These are phyloP conservation scores for Brenthis hecate DNA, from an alignment of 2,888 invertebrate species.

Conservation along the genomic window DNA sequence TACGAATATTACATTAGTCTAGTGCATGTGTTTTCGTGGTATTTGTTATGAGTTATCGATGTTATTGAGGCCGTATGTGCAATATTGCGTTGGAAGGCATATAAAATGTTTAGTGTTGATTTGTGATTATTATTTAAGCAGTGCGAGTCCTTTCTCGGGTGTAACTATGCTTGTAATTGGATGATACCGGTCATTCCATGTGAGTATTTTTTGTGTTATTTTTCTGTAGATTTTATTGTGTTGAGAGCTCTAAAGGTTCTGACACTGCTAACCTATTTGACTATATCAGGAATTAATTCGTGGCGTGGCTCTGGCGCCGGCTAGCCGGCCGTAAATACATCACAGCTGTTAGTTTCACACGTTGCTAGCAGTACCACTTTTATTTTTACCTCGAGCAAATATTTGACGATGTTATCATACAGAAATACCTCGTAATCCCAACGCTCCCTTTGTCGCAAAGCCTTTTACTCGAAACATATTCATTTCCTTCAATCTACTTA, in stretches of 20 bases:
- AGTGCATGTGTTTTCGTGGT: constrained; percentile 74
- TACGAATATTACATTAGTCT: constrained; percentile 60
- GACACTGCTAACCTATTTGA: constrained; percentile 70
- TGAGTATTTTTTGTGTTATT: constrained; percentile 59
- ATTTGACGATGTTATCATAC: constrained; percentile 16
- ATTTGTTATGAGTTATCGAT: constrained; percentile 73
- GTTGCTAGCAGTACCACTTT: constrained; percentile 30
- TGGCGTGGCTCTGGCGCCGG: constrained; percentile 54
- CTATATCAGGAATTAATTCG: constrained; percentile 57
- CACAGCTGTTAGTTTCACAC: constrained; percentile 55
- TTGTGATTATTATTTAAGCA: constrained; percentile 80
- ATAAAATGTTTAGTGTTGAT: constrained; percentile 78
- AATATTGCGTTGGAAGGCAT: constrained; percentile 71
- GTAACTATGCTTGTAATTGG: constrained; percentile 75
- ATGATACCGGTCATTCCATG: constrained; percentile 74
- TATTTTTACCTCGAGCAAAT: constrained; percentile 6
- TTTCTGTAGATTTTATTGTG: constrained; percentile 41
- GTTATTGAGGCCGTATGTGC: constrained; percentile 72
- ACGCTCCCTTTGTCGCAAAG: constrained; percentile 1
- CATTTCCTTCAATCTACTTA: background rate
- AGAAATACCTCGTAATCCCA: constrained; percentile 9
- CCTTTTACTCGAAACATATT: background rate
- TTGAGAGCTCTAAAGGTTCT: constrained; percentile 51
- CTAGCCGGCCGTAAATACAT: constrained; percentile 43
- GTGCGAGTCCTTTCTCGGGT: constrained; percentile 74